These are phyloP conservation scores for Philereme vetulata DNA, from an alignment of 2,888 invertebrate genomes.

Conservation along the genomic window DNA sequence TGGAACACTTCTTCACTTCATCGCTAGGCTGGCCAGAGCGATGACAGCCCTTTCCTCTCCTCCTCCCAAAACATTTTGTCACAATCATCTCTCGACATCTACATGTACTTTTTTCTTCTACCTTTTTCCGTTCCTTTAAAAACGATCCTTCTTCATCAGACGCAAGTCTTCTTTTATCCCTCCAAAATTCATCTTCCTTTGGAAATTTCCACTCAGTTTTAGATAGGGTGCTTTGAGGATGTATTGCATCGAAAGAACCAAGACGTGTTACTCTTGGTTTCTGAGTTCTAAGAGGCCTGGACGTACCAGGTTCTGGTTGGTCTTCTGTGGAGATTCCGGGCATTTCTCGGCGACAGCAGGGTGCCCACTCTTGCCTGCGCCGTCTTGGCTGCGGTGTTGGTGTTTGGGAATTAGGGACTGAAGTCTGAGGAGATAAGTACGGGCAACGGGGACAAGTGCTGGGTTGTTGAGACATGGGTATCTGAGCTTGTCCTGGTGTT, in stretches of 20 bases:
- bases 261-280: slow-evolving; percentile 20
- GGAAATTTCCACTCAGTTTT: slow-evolving; percentile 12
- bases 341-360: slow-evolving; percentile 7
- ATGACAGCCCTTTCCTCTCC: slow-evolving; percentile 3
- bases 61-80: slow-evolving; percentile 24
- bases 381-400: slow-evolving; percentile 13
- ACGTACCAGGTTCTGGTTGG: slow-evolving; percentile 9
- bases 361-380: slow-evolving; percentile 16
- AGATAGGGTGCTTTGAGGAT: slow-evolving; percentile 9
- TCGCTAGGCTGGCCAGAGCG: slow-evolving; percentile 7
- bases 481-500: no score
- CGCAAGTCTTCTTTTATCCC: slow-evolving; percentile 7
- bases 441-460: not conserved
- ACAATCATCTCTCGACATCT: slow-evolving; percentile 21
- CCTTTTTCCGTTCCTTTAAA: slow-evolving; percentile 11
- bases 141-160: slow-evolving; percentile 15
- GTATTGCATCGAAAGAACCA: slow-evolving; percentile 25
- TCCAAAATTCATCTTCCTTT: slow-evolving; percentile 11
- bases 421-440: slow-evolving; percentile 1
- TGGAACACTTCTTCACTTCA: slow-evolving; percentile 42
- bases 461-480: slow-evolving; percentile 3
- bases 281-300: slow-evolving; percentile 5
- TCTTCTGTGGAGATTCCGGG: slow-evolving; percentile 16
- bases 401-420: not conserved
- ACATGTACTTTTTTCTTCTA: slow-evolving; percentile 17